Conservation (phyloP, 2,888 invertebrate genomes). For the Taenaris catops region DNA sequence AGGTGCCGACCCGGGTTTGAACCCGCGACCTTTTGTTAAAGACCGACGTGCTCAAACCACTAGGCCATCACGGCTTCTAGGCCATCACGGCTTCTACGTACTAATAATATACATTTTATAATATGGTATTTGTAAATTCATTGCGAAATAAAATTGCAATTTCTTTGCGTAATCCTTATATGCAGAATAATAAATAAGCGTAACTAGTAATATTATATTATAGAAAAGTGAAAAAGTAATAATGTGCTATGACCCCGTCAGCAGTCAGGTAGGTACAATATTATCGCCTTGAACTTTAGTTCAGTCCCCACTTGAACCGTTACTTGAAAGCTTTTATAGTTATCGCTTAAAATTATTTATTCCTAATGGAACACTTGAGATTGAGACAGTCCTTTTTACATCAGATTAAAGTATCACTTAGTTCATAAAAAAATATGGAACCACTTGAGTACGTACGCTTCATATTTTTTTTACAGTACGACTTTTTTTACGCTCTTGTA, state of each 20-base stretch:
- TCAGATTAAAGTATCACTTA: slow-evolving; percentile 29
- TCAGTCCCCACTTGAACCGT: slow-evolving; percentile 45
- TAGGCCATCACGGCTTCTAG: no score
- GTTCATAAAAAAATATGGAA: slow-evolving; percentile 44
- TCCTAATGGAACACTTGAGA: slow-evolving; percentile 59
- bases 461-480: slow-evolving; percentile 7
- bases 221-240: slow-evolving; percentile 4
- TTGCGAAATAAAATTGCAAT: no score
- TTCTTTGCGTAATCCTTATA: no score
- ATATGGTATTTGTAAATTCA: no score
- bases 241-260: slow-evolving; percentile 8
- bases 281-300: slow-evolving; percentile 46
- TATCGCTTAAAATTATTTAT: slow-evolving; percentile 67
- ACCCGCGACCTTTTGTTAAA: no score
- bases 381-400: slow-evolving; percentile 31
- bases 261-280: slow-evolving; percentile 6
- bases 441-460: slow-evolving; percentile 42
- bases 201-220: no score
- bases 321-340: slow-evolving; percentile 65
- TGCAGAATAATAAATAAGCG: no score
- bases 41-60: no score
- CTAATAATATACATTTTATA: no score
- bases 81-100: no score
- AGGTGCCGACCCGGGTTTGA: no score
- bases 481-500: slow-evolving; percentile 9